phyloP scores from a whole-genome alignment of 1,140 invertebrate genomes.

The Eciton burchellii region DNA sequence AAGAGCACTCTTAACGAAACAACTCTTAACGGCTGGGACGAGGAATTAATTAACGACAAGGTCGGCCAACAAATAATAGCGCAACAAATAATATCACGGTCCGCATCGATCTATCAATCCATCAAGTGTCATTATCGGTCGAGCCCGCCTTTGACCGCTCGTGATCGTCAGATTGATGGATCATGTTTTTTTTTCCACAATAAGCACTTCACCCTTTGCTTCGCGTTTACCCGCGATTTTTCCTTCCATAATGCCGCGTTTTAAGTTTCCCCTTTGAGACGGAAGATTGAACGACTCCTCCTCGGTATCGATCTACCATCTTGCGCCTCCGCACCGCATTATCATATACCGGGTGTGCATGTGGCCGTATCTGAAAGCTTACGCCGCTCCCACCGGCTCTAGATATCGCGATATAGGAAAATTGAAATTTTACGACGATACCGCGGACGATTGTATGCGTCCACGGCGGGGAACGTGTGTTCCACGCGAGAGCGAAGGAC shows the following conservation, averaged over 20 bases:
- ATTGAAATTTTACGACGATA: conserved; percentile 76
- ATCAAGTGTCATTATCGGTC: not conserved
- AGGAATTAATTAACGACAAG: too few species aligned
- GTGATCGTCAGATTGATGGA: not conserved
- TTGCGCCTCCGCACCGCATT: conserved; percentile 41
- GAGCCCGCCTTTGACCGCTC: not conserved
- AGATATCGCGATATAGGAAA: conserved; percentile 66
- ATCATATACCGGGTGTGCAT: conserved; percentile 62
- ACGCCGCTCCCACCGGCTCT: conserved; percentile 42
- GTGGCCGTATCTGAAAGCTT: conserved; percentile 39
- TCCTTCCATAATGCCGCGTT: conserved; percentile 44
- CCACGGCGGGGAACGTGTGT: conserved; percentile 50
- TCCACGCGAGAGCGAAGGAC: conserved; percentile 13
- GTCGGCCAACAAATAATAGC: not conserved
- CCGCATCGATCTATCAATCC: not conserved
- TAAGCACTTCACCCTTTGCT: conserved; percentile 15
- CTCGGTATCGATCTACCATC: conserved; percentile 59
- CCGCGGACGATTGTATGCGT: conserved; percentile 64
- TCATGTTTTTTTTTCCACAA: not conserved
- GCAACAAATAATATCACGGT: not conserved
- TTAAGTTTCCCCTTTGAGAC: conserved; percentile 48
- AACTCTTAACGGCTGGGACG: too few species aligned
- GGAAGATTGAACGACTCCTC: conserved; percentile 69
- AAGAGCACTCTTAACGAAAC: not conserved
- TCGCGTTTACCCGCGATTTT: not conserved